Evolutionary conservation across 2,113 vertebrate genomes (phyloP), one percentile per base, ranked within the genome.

Genomic region (Macquaria australasica): DNA sequence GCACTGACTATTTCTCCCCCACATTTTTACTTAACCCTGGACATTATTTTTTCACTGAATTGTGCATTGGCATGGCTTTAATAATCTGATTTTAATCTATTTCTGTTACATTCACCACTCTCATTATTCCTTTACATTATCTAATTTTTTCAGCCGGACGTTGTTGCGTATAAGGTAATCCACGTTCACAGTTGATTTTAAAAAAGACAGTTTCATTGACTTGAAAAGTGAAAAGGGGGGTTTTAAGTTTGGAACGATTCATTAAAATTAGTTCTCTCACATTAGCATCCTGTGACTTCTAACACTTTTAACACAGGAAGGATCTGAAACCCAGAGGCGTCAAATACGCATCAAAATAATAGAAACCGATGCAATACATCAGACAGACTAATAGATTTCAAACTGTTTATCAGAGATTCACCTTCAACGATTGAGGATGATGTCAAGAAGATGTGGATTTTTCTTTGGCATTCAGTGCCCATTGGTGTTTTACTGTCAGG

Each of bases 401-500:
- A 43, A 39, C 8, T 76, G 53, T 56, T 20, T 25, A 58, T 58
- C 16, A 63, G 8, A 41, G 63, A 8, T 55, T 25, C 34, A 62
- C 23, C 31, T 62, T 71, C 5, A 39, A 28, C 2, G 21, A 41
- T 6, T 59, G 1, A 50, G 23, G 21, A 25, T n/a, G 10, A 53
- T 53, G 73, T 79, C 53, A 77, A 25, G 9, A 45, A 43, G 3
- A 31, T 73, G 6, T 56, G 39, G 4, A 31, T 67, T 73, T 34
- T 74, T 74, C 55, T 62, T 8, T 58, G 59, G 12, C 20, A 23
- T 67, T 53, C 4, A 55, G 45, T 58, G 66, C 20, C 8, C 59
- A 64, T 25, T 63, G 20, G 25, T 68, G 70, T 76, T 85, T 71
- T 34, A 58, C 39, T 59, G 59, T 69, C 45, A 62, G 25, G 62